phyloP scores from a whole-genome alignment of 1,140 invertebrate species.

The Caenorhabditis latens region DNA sequence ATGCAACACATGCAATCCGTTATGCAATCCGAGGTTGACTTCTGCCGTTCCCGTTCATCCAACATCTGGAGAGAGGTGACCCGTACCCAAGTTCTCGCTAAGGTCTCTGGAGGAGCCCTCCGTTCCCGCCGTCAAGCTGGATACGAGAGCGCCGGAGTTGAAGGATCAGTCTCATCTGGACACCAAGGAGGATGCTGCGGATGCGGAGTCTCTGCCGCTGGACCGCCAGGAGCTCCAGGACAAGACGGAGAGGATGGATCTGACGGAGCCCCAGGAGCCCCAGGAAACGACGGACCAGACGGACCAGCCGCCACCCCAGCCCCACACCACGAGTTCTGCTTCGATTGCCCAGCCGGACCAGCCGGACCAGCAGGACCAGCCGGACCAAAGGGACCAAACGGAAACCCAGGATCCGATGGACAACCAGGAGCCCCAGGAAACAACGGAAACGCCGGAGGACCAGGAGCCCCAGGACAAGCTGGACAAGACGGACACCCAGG shows the following conservation, averaged over 20 bases:
- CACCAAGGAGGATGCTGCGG: conserved; percentile 68
- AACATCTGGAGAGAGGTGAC: conserved; percentile 76
- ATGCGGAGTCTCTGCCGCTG: conserved; percentile 69
- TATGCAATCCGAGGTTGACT: conserved; percentile 75
- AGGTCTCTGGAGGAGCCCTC: conserved; percentile 57
- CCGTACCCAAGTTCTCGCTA: conserved; percentile 67
- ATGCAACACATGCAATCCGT: conserved; percentile 74
- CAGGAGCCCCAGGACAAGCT: conserved; percentile 55
- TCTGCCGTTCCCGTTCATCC: conserved; percentile 72
- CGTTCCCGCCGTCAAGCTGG: conserved; percentile 69
- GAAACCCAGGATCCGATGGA: conserved; percentile 62
- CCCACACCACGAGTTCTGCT: conserved; percentile 66
- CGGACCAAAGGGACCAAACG: conserved; percentile 61
- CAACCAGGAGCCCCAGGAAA: conserved; percentile 63
- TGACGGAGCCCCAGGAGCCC: conserved; percentile 64
- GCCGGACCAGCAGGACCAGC: conserved; percentile 64
- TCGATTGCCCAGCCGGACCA: conserved; percentile 70
- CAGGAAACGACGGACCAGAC: conserved; percentile 68
- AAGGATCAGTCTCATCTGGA: conserved; percentile 22
- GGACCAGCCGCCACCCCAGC: conserved; percentile 61
- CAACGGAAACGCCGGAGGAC: conserved; percentile 47
- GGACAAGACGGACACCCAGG: conserved; percentile 62
- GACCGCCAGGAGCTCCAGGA: conserved; percentile 70
- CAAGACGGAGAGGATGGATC: conserved; percentile 68
- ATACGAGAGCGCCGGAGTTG: conserved; percentile 65